Base-by-base conservation (phyloP, 2,113 vertebrate genomes). In the Anhinga rufa region DNA sequence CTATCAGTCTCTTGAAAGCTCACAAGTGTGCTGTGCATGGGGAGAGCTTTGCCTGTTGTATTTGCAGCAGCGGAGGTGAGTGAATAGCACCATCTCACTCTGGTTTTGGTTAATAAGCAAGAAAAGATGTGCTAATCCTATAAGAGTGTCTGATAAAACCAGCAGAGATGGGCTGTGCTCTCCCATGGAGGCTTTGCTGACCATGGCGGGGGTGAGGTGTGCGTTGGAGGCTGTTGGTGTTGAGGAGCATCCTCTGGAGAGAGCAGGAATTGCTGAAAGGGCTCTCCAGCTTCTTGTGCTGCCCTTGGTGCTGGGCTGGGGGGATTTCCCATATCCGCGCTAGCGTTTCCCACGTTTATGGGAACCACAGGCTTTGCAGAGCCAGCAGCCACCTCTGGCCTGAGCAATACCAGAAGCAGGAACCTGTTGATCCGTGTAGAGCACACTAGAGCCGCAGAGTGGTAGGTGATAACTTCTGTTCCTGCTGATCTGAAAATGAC, bases 71-170 rank as follows among this genome's bases (percentile, higher is more conserved):
- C 4, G 12, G 8, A 60, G 22, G 40, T 46, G 81, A 42, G 32
- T 3, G 3, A 82, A 18, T 17, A 81, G 25, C 64, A 74, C 36
- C 71, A 54, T 42, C 49, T 85, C 7, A 1, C 25, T 69, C 66
- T 93, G 38, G 48, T 60, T 95, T 91, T 92, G 84, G 66, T 85
- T 80, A 90, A 85, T 65, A 91, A 90, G 26, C 17, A 48, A 81
- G 85, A 81, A 78, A 88, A 93, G 44, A 18, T 62, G 82, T 89
- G 79, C 29, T 90, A 88, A 93, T 90, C 72, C 82, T 79, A 0
- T 17, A 16, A n/a, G 3, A 4, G 26, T 3, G 3, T 26, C n/a
- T 46, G 58, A 69, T 31, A 86, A 93, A 93, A 52, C 36, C 34
- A 60, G 64, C 36, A 70, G 71, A 31, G 64, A 4, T 4, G 4